phyloP scores from a whole-genome alignment of 30 jellyfish, hydroid and myxozoan genomes.

The Aurelia aurita complex sp. Pacific region DNA sequence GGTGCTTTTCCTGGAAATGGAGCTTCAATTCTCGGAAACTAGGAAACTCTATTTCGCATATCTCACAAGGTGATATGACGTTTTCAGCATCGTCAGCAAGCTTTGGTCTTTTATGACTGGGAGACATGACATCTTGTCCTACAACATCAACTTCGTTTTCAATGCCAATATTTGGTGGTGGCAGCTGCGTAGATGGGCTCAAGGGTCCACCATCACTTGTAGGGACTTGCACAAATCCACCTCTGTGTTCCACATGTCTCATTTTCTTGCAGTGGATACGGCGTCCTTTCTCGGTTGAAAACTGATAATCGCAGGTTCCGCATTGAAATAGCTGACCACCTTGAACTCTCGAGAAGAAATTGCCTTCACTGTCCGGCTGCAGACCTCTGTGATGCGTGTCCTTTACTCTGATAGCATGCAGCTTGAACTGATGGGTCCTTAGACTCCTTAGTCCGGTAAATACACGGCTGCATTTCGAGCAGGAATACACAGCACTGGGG shows the following conservation, averaged over 20 bases:
- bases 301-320: slow-evolving; percentile 72
- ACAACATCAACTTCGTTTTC: slow-evolving; percentile 11
- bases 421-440: slow-evolving; percentile 75
- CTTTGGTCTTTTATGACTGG: slow-evolving; percentile 12
- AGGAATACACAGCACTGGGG: slow-evolving; percentile 57
- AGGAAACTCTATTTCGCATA: slow-evolving; percentile 56
- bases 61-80: slow-evolving; percentile 54
- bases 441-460: slow-evolving; percentile 70
- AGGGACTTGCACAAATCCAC: neutral
- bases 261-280: slow-evolving; percentile 67
- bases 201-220: neutral
- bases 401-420: slow-evolving; percentile 74
- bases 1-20: slow-evolving; percentile 71
- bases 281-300: slow-evolving; percentile 68
- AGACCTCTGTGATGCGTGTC: slow-evolving; percentile 33
- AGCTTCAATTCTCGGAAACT: slow-evolving; percentile 44
- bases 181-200: neutral
- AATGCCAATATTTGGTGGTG: neutral
- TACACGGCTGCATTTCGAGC: slow-evolving; percentile 73
- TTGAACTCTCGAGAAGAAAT: slow-evolving; percentile 10
- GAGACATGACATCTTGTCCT: slow-evolving; percentile 4
- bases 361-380: slow-evolving; percentile 23
- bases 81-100: slow-evolving; percentile 5
- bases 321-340: slow-evolving; percentile 52
- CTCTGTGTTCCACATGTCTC: slow-evolving; percentile 58